phyloP scores from a whole-genome alignment of 2,113 vertebrate genomes.

The Lynx canadensis region DNA sequence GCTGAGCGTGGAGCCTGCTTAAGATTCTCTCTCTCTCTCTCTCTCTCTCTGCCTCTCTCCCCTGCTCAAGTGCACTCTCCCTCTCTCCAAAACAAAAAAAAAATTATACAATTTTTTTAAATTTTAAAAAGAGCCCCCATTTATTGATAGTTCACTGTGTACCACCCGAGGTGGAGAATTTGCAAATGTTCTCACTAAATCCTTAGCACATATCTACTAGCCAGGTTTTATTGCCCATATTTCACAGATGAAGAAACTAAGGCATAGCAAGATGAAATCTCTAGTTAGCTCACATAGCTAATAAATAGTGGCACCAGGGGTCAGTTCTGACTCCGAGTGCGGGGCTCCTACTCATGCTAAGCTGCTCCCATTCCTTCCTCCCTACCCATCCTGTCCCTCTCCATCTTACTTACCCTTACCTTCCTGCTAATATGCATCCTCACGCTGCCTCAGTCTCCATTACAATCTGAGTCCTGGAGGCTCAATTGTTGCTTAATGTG shows the following conservation, averaged over 20 bases:
- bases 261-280: background rate
- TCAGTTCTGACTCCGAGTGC: background rate
- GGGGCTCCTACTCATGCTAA: background rate
- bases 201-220: background rate
- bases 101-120: too few relatives aligned
- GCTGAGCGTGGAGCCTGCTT: too few relatives aligned
- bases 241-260: background rate
- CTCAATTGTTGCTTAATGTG: background rate
- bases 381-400: background rate
- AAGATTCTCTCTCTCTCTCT: too few relatives aligned
- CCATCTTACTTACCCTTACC: background rate
- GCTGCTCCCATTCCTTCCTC: accelerated
- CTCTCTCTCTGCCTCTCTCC: too few relatives aligned
- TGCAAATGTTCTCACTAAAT: background rate
- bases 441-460: background rate
- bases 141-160: background rate
- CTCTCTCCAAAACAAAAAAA: too few relatives aligned
- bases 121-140: background rate
- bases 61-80: too few relatives aligned
- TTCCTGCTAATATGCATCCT: background rate
- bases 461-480: background rate
- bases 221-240: background rate
- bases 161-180: background rate
- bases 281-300: background rate
- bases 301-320: background rate